Percentiles rank a stretch among this genome's conserved stretches.
phyloP scores from a whole-genome alignment of 2,888 invertebrate genomes.

The Hyposoter dolosus region DNA sequence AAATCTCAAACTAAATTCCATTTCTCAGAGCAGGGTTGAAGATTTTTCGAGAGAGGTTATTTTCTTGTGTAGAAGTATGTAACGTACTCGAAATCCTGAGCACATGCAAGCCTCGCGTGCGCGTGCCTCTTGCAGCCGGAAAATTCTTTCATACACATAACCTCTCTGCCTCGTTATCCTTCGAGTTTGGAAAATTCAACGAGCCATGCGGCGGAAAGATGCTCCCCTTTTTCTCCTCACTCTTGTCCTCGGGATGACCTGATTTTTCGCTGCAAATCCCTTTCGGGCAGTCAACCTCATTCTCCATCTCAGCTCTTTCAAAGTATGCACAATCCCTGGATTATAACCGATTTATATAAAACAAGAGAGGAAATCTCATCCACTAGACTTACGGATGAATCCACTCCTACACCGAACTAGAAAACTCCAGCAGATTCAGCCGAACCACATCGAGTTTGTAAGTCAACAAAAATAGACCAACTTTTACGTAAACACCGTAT shows the following conservation, averaged over 20 bases:
- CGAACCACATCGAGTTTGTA: slow-evolving; percentile 11
- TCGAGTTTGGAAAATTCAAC: slow-evolving; percentile 71
- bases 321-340: slow-evolving; percentile 60
- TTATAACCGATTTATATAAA: slow-evolving; percentile 57
- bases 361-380: slow-evolving; percentile 33
- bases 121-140: slow-evolving; percentile 59
- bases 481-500: not conserved
- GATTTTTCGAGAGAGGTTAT: slow-evolving; percentile 64
- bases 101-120: slow-evolving; percentile 35
- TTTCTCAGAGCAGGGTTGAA: slow-evolving; percentile 40
- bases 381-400: slow-evolving; percentile 13
- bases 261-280: slow-evolving; percentile 69
- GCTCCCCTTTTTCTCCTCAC: slow-evolving; percentile 34
- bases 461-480: not conserved
- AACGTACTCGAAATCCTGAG: slow-evolving; percentile 55
- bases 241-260: slow-evolving; percentile 62
- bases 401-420: slow-evolving; percentile 4
- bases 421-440: slow-evolving; percentile 6
- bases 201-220: slow-evolving; percentile 54
- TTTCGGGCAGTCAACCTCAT: slow-evolving; percentile 61
- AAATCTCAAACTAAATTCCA: slow-evolving; percentile 67
- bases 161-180: slow-evolving; percentile 61
- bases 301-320: slow-evolving; percentile 30
- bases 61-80: slow-evolving; percentile 57
- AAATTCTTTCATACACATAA: slow-evolving; percentile 65